Conservation (phyloP, 2,888 invertebrate species). For the Agriotes lineatus region DNA sequence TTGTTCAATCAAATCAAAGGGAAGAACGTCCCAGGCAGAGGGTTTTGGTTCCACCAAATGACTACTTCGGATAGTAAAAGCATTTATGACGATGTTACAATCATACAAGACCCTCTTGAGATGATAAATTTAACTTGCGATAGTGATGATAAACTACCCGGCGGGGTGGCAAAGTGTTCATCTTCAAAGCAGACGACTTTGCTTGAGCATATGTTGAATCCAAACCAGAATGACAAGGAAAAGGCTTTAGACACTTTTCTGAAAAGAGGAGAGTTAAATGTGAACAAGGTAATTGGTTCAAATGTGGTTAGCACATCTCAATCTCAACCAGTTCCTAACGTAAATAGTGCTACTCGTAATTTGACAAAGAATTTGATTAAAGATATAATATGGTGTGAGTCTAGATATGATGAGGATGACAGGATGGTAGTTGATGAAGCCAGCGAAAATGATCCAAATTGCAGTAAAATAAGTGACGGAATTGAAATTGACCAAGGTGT, state of each 20-base stretch:
- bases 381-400: not conserved
- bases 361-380: not conserved
- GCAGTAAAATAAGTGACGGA: too few relatives aligned
- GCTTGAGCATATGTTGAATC: not conserved
- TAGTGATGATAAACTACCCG: conserved; percentile 40
- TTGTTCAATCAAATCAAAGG: conserved; percentile 56
- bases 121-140: conserved; percentile 47
- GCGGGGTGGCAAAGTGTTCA: not conserved
- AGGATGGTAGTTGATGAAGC: conserved; percentile 5
- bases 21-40: conserved; percentile 37
- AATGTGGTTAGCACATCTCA: not conserved
- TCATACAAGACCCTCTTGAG: conserved; percentile 24
- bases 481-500: not conserved
- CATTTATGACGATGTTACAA: conserved; percentile 33
- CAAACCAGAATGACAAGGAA: not conserved
- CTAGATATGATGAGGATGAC: not conserved
- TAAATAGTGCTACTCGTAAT: not conserved
- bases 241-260: not conserved
- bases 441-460: not conserved
- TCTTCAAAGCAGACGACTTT: not conserved
- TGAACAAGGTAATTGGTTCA: not conserved
- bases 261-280: not conserved
- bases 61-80: conserved; percentile 8
- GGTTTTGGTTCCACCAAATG: conserved; percentile 48
- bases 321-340: not conserved